phyloP scores from a whole-genome alignment of 2,888 invertebrate species.

The Drosophila suboccidentalis region DNA sequence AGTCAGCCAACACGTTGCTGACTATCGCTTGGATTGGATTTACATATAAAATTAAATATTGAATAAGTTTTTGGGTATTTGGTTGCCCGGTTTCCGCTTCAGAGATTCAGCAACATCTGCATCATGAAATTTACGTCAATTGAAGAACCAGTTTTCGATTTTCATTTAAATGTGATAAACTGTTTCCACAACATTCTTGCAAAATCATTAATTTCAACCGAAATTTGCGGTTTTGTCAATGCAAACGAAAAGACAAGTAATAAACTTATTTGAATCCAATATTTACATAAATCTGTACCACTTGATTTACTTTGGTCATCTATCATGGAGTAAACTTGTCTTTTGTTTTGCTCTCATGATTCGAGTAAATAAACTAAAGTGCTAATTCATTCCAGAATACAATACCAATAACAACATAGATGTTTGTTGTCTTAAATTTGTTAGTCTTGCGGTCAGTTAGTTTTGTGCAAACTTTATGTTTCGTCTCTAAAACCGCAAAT shows the following conservation, averaged over 20 bases:
- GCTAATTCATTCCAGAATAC: slow-evolving; percentile 23
- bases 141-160: slow-evolving; percentile 63
- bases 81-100: slow-evolving; percentile 57
- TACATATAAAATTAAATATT: slow-evolving; percentile 65
- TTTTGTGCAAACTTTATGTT: slow-evolving; percentile 8
- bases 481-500: slow-evolving; percentile 40
- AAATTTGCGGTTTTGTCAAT: slow-evolving; percentile 2
- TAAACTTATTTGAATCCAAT: slow-evolving; percentile 1
- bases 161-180: slow-evolving; percentile 54
- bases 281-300: slow-evolving; percentile 20
- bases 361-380: slow-evolving; percentile 15
- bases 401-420: slow-evolving; percentile 10
- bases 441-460: slow-evolving; percentile 33
- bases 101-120: slow-evolving; percentile 33
- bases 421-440: slow-evolving; percentile 29
- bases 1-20: slow-evolving; percentile 38
- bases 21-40: slow-evolving; percentile 54
- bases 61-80: slow-evolving; percentile 33
- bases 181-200: slow-evolving; percentile 53
- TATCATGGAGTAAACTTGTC: slow-evolving; percentile 15
- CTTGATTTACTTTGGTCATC: slow-evolving; percentile 5
- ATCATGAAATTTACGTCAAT: slow-evolving; percentile 62
- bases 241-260: slow-evolving; percentile 10
- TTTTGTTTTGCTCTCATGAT: neutral
- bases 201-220: slow-evolving; percentile 44